A percentile compares a stretch with the other conserved stretches of the same genome.
These are phyloP conservation scores for Pandemis cinnamomeana DNA, from an alignment of 2,888 invertebrate species.

Conservation along the genomic window DNA sequence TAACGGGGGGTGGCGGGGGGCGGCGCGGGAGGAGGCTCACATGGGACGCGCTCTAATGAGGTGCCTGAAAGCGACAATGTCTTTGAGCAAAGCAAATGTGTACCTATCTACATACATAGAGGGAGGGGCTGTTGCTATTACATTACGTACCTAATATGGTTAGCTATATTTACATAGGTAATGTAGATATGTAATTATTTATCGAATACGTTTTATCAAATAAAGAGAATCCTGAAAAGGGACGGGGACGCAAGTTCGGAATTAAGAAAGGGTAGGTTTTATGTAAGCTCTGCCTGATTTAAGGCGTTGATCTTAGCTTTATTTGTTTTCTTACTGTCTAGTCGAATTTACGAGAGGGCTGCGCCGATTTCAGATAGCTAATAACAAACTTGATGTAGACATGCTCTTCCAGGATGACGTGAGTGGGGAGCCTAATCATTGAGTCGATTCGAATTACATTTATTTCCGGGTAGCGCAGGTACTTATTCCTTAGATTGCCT, in stretches of 20 bases:
- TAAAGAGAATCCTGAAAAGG: slow-evolving; percentile 26
- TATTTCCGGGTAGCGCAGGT: background rate
- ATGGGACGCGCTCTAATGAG: slow-evolving; percentile 85
- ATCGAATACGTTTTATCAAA: slow-evolving; percentile 36
- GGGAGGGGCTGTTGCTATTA: slow-evolving; percentile 64
- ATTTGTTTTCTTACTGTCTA: slow-evolving; percentile 28
- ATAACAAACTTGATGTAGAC: background rate
- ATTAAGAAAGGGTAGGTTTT: slow-evolving; percentile 26
- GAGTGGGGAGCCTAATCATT: background rate
- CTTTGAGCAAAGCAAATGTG: slow-evolving; percentile 84
- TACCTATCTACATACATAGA: slow-evolving; percentile 74
- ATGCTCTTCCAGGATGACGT: background rate
- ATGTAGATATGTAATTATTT: slow-evolving; percentile 40
- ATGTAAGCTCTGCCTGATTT: slow-evolving; percentile 16
- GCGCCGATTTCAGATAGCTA: background rate
- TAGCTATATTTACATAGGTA: slow-evolving; percentile 41
- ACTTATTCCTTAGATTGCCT: background rate
- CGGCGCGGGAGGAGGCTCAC: slow-evolving; percentile 73
- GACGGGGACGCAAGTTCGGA: slow-evolving; percentile 20
- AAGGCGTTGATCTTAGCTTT: slow-evolving; percentile 27
- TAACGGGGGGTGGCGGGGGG: slow-evolving; percentile 46
- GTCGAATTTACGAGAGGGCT: slow-evolving; percentile 14
- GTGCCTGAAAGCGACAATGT: slow-evolving; percentile 85
- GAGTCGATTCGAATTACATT: background rate
- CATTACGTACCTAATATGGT: slow-evolving; percentile 57